Base-by-base conservation (phyloP, 2,113 vertebrate genomes). In the Psammodynastes pulverulentus region DNA sequence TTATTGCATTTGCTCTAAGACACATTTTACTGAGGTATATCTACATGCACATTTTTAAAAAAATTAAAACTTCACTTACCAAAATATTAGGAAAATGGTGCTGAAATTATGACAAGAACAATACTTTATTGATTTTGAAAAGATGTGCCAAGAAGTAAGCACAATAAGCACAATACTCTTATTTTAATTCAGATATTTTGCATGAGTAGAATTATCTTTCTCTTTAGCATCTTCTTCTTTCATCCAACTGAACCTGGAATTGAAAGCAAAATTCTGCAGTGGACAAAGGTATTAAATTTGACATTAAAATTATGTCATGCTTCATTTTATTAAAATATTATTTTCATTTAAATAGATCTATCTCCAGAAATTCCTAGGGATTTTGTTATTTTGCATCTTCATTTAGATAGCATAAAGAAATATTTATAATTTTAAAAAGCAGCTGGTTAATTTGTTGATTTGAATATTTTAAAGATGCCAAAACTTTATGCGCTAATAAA, bases 211-310 rank as follows among this genome's bases (percentile, higher is more conserved):
- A 89, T 86, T 91, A 86, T 86, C 58, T 88, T 96, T 95, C 91
- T 94, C 12, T 92, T 51, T 95, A 99, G 99, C 98, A 29, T 98
- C 98, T 7, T 98, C 98, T 12, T 98, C 98, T 95, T 99, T 99
- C 97, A 99, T 98, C 95, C 97, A 51, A 51, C 96, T 99, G 95
- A 97, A 97, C 3, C 91, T 99, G 96, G 98, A 99, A 94, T 97
- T 99, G 96, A 99, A 99, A 97, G 98, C 97, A 94, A 96, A 97
- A 84, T 98, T 98, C 96, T 99, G 98, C 97, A 96, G 96, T 84
- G 96, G 97, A 95, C 98, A 96, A 96, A 98, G 98, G 99, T 99
- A 97, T 51, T 87, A 49, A 89, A 17, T 0, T 9, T 34, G 56
- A 15, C 52, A 17, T 45, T 93, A 39, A 34, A 79, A 94, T 51